Evolutionary conservation across 2,888 invertebrate species (phyloP).

Genomic region (Rutpela maculata): DNA sequence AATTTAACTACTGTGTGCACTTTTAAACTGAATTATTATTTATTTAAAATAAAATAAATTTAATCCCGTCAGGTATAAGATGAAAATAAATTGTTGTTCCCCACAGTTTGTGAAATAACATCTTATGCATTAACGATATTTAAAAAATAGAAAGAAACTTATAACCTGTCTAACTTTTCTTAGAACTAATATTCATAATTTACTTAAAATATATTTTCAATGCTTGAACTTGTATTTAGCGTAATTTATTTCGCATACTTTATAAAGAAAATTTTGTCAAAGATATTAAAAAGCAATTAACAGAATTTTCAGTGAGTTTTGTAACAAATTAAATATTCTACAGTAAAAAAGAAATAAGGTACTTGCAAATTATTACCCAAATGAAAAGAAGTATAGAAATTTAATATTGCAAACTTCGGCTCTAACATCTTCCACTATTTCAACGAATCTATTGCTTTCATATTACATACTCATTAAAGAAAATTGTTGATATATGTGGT

Average conservation of each 20-base stretch:
- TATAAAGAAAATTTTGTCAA: slow-evolving; percentile 15
- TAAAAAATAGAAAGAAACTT: too few relatives aligned
- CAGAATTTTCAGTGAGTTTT: slow-evolving; percentile 40
- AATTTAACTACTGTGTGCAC: too few relatives aligned
- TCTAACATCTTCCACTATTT: slow-evolving; percentile 24
- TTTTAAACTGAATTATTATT: too few relatives aligned
- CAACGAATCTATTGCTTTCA: background rate
- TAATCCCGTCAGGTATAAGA: too few relatives aligned
- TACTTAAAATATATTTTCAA: slow-evolving; percentile 4
- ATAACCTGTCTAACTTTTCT: too few relatives aligned
- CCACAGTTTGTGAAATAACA: too few relatives aligned
- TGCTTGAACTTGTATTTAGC: background rate
- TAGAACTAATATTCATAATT: background rate
- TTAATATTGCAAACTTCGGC: slow-evolving; percentile 42
- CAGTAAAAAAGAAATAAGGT: slow-evolving; percentile 39
- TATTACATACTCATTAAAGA: too few relatives aligned
- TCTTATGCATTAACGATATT: too few relatives aligned
- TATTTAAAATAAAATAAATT: too few relatives aligned
- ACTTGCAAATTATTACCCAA: slow-evolving; percentile 32
- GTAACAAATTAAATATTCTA: slow-evolving; percentile 41
- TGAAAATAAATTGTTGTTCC: too few relatives aligned
- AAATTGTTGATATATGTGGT: too few relatives aligned
- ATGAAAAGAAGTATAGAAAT: slow-evolving; percentile 41
- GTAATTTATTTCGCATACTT: slow-evolving; percentile 4
- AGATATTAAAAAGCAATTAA: slow-evolving; percentile 50